These are phyloP conservation scores for Drosophila sordidapex DNA, from an alignment of 2,888 invertebrate species.

Conservation along the genomic window DNA sequence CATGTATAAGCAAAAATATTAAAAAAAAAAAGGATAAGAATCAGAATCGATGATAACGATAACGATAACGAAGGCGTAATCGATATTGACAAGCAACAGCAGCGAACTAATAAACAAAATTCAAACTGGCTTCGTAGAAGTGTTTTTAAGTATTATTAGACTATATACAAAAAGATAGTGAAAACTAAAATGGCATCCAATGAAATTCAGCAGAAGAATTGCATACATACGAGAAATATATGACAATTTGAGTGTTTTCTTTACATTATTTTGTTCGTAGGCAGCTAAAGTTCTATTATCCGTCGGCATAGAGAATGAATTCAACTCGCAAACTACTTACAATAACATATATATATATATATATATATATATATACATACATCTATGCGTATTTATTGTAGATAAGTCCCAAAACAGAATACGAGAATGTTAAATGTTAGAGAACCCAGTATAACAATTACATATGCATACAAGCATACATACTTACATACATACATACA, in stretches of 20 bases:
- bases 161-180: constrained; percentile 48
- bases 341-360: constrained; percentile 16
- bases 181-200: constrained; percentile 38
- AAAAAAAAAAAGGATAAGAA: not conserved
- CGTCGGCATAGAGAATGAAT: constrained; percentile 38
- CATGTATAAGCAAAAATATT: constrained; percentile 35
- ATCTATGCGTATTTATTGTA: constrained; percentile 16
- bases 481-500: constrained; percentile 20
- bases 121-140: constrained; percentile 81
- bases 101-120: constrained; percentile 67
- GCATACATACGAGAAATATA: constrained; percentile 12
- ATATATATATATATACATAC: not conserved
- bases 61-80: constrained; percentile 7
- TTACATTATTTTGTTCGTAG: constrained; percentile 24
- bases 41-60: constrained; percentile 7
- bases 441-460: constrained; percentile 19
- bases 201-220: constrained; percentile 27
- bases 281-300: constrained; percentile 44
- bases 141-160: constrained; percentile 81
- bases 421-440: constrained; percentile 55
- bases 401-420: constrained; percentile 13
- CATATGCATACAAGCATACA: not conserved
- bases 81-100: constrained; percentile 42
- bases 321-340: constrained; percentile 31
- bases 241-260: constrained; percentile 17